These are phyloP conservation scores for Cheilosia variabilis DNA, from an alignment of 2,888 invertebrate species.

Conservation along the genomic window DNA sequence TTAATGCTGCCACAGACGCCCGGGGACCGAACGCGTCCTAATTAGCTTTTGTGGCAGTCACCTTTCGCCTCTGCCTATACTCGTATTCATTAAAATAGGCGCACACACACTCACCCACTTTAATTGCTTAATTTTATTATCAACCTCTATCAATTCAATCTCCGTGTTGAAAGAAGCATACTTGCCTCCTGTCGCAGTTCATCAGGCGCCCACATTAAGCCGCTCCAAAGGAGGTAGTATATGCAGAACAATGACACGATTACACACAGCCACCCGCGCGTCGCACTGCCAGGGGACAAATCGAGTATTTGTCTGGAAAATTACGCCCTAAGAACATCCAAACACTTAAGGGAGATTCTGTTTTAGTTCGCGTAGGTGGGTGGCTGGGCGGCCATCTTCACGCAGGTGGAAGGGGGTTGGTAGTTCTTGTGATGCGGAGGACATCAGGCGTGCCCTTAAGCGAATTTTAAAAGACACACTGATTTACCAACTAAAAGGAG, in stretches of 20 bases:
- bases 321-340: slow-evolving; percentile 67
- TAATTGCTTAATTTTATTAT: slow-evolving; percentile 75
- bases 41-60: slow-evolving; percentile 71
- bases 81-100: not conserved
- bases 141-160: slow-evolving; percentile 69
- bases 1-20: slow-evolving; percentile 56
- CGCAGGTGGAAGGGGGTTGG: not conserved
- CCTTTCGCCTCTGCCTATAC: slow-evolving; percentile 55
- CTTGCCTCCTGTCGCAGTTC: slow-evolving; percentile 72
- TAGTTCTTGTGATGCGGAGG: not conserved
- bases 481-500: slow-evolving; percentile 58
- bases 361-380: slow-evolving; percentile 23
- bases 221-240: slow-evolving; percentile 9
- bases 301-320: slow-evolving; percentile 65
- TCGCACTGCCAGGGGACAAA: slow-evolving; percentile 35
- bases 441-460: slow-evolving; percentile 44
- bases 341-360: slow-evolving; percentile 67
- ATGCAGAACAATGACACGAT: slow-evolving; percentile 23
- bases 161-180: slow-evolving; percentile 52
- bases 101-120: slow-evolving; percentile 36
- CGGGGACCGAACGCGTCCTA: slow-evolving; percentile 56
- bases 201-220: slow-evolving; percentile 64
- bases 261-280: not conserved
- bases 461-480: slow-evolving; percentile 65
- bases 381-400: not conserved